Base-by-base conservation (phyloP, 2,888 invertebrate genomes). In the Cybosia mesomella region DNA sequence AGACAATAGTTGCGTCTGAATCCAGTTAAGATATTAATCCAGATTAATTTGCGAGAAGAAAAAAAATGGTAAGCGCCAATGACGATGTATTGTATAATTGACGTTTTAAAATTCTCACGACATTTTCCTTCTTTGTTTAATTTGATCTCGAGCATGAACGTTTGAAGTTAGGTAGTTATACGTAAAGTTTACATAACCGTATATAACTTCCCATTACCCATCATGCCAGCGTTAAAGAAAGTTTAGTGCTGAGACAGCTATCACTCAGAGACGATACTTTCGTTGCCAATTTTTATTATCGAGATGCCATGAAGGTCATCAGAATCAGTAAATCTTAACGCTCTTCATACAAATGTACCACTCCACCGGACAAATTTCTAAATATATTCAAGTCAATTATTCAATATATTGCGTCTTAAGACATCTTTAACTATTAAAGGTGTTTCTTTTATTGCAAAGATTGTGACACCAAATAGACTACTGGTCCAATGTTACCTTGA, bases 231-330 rank as follows among this genome's bases (percentile, higher is more conserved):
- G 18, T 54, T 53, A 69, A 28, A 62, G 70, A 70, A 70, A 66
- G 70, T 64, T 54, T 28, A 54, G 54, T 43, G n/a, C 18, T 28
- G 28, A 36, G 59, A 49, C 66, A 64, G 66, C 70, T 57, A 64
- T 64, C 58, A 55, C 34, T 66, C 66, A 55, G 22, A 61, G 39
- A 58, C 55, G 64, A 67, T 60, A 28, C 59, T 66, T 66, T 70
- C 64, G 22, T 57, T 61, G 54, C 58, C 36, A 53, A 62, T 13
- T 58, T 53, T 62, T 53, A 53, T 39, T 67, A 67, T 67, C 66
- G 36, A 32, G 66, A 64, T 59, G 64, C 24, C 59, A 49, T 53
- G 63, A 66, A 70, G 70, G 66, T 67, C 70, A 70, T 67, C 66
- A 59, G 21, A 55, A 66, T 57, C 66, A 32, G 43, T 36, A 59